These are phyloP conservation scores for Charadrius vociferus DNA, from an alignment of 2,113 vertebrate species.

Conservation along the genomic window DNA sequence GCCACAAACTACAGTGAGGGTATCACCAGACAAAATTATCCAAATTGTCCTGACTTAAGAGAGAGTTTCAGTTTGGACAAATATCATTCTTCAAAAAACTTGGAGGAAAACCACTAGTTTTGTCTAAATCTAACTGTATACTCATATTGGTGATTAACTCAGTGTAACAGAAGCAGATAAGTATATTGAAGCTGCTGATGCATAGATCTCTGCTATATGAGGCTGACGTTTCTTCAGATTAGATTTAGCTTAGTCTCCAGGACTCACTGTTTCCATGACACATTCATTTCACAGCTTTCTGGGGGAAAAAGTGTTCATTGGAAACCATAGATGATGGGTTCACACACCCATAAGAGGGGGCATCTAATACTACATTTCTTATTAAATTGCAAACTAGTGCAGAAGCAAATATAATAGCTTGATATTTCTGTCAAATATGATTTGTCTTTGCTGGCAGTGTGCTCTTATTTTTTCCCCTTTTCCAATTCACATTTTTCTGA, in stretches of 20 bases:
- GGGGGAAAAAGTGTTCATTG: neutral
- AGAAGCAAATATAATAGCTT: neutral
- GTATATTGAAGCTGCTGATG: neutral
- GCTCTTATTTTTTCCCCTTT: neutral
- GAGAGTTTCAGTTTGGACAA: neutral
- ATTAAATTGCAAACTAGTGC: neutral
- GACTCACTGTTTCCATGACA: neutral
- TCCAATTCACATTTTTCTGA: neutral
- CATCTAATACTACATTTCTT: neutral
- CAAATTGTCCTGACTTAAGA: neutral
- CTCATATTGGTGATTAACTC: neutral
- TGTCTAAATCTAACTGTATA: neutral
- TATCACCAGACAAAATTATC: neutral
- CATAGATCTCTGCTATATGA: neutral
- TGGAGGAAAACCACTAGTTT: neutral
- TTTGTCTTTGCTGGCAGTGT: neutral
- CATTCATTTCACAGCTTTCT: neutral
- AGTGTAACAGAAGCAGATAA: neutral
- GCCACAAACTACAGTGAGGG: neutral
- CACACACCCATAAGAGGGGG: neutral
- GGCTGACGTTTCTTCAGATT: neutral
- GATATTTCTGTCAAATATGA: neutral
- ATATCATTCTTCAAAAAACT: neutral
- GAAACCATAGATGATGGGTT: fast-evolving
- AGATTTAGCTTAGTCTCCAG: neutral